Base-by-base conservation (phyloP, 2,797 vertebrate species). In the Channallabes apus region DNA sequence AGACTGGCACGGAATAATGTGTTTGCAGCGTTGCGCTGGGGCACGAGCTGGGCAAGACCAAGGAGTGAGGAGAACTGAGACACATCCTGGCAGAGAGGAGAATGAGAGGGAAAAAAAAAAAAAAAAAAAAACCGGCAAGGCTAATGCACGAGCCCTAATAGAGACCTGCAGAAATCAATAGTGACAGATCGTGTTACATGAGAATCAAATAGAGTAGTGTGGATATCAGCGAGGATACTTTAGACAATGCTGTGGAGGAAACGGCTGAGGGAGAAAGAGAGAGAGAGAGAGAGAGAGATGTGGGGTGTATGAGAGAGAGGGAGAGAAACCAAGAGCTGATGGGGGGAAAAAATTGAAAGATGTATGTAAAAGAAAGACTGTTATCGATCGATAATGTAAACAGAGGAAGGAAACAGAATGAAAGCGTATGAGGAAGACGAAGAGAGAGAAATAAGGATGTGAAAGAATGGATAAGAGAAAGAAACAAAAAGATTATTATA, bases 91-190 rank as follows among this genome's bases (percentile, higher is more conserved):
- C 69, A 56, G 59, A 20, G 68, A 79, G 59, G 76, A 79, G 58
- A 59, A 38, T 20, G 20, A 69, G 54, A 38, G 64, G 38, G 65
- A 67, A 64, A 69, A 41, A 29, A 24, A 56, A 18, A 51, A 27
- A 59, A 51, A 51, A 89, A 90, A 88, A 86, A 89, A 32, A 32
- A 32, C 32, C 3, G 12, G 87, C 86, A 85, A 82, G 90, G 90
- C 91, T 92, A 91, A 88, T 90, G 91, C 86, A 92, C 80, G 88
- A 85, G 84, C 88, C 86, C 85, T 88, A 92, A 84, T 87, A 84
- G 90, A 82, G 75, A 90, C 87, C 87, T 90, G 77, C 73, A 91
- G 91, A 92, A 94, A 94, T 94, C 91, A 93, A 94, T 93, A 92
- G 91, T 89, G 87, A 91, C 88, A 91, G 90, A 93, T 93, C 91